Conservation (phyloP, 1,140 invertebrate species). For the Phthorimaea operculella region DNA sequence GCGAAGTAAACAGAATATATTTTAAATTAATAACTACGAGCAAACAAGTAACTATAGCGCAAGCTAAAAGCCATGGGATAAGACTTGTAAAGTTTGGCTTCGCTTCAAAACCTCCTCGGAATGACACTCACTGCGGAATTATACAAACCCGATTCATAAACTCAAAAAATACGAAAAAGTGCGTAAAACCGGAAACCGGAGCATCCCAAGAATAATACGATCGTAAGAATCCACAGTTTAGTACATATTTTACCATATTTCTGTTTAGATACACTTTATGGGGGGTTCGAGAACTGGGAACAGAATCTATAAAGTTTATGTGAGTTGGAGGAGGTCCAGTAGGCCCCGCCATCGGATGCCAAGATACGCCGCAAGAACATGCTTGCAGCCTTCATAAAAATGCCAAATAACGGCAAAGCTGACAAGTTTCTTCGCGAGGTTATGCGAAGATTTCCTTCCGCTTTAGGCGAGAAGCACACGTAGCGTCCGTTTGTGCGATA, state of each 20-base stretch:
- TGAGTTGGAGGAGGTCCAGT: slow-evolving; percentile 23
- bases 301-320: slow-evolving; percentile 24
- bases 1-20: too few species aligned
- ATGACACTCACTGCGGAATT: too few species aligned
- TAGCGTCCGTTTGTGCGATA: too few species aligned
- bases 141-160: background rate
- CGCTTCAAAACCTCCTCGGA: too few species aligned
- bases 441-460: background rate
- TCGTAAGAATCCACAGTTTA: background rate
- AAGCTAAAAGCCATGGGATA: too few species aligned
- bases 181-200: background rate
- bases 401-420: slow-evolving; percentile 4
- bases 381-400: slow-evolving; percentile 16
- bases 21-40: too few species aligned
- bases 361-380: slow-evolving; percentile 11
- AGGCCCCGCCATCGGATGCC: slow-evolving; percentile 12
- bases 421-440: background rate
- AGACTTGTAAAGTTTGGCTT: too few species aligned
- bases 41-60: too few species aligned
- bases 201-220: background rate
- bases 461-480: too few species aligned
- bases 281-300: background rate
- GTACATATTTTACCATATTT: slow-evolving; percentile 4
- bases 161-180: background rate
- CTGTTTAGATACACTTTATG: slow-evolving; percentile 5